A percentile compares a stretch with the other conserved stretches of the same genome.
These are phyloP conservation scores for Atractosteus spatula DNA, from an alignment of 2,113 vertebrate species.

Conservation along the genomic window DNA sequence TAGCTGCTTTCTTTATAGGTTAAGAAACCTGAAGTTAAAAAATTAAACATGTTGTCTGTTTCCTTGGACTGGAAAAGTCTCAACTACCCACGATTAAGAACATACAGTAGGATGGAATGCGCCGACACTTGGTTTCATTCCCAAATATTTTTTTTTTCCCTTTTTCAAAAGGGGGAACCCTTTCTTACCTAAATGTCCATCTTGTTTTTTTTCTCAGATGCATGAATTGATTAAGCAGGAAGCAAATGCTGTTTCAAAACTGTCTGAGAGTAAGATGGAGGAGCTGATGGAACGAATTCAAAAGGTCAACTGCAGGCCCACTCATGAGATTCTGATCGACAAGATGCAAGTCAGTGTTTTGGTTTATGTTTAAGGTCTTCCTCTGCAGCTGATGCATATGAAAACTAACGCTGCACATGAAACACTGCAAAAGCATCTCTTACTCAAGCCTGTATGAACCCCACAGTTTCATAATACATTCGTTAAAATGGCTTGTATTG, in stretches of 20 bases:
- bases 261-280: conserved; percentile 21
- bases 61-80: neutral
- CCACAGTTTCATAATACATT: neutral
- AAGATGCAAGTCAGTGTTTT: conserved; percentile 21
- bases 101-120: too few species aligned
- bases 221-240: conserved; percentile 18
- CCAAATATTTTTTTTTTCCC: too few species aligned
- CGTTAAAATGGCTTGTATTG: too few species aligned
- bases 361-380: neutral
- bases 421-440: neutral
- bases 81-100: too few species aligned
- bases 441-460: neutral
- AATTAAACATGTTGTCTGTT: too few species aligned
- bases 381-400: neutral
- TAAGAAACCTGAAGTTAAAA: too few species aligned
- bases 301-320: conserved; percentile 11
- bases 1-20: too few species aligned
- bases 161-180: too few species aligned
- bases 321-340: conserved; percentile 11
- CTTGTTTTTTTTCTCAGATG: conserved; percentile 12
- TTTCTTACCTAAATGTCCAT: too few species aligned
- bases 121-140: too few species aligned
- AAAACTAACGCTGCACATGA: too few species aligned
- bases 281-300: conserved; percentile 17
- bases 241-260: conserved; percentile 6